Percentiles rank a stretch among this genome's conserved stretches.
Evolutionary conservation across 2,888 invertebrate genomes (phyloP).

Genomic region (Arenicola marina): DNA sequence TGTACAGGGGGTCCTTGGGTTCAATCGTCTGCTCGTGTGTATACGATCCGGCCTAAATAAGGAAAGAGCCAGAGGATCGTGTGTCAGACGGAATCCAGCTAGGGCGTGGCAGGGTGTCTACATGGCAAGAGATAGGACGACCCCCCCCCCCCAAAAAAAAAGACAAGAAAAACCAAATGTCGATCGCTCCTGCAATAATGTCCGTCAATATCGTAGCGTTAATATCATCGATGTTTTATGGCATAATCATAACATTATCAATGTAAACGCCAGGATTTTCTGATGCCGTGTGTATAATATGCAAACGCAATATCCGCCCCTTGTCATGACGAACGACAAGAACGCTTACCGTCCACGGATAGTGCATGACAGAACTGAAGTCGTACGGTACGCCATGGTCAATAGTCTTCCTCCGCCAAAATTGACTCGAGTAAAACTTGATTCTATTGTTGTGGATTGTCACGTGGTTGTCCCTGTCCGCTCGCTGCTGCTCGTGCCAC

Average conservation of each 20-base stretch:
- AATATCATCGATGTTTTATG: too few relatives aligned
- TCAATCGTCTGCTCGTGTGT: conserved; percentile 26
- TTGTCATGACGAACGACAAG: too few relatives aligned
- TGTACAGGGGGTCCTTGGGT: conserved; percentile 28
- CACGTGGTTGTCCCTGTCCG: conserved; percentile 16
- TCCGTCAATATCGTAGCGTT: too few relatives aligned
- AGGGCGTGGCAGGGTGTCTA: too few relatives aligned
- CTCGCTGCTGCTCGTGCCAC: conserved; percentile 24
- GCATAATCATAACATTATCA: too few relatives aligned
- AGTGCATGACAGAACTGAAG: conserved; percentile 29
- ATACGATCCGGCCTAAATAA: not conserved
- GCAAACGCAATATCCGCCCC: not conserved
- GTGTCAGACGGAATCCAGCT: too few relatives aligned
- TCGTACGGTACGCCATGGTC: conserved; percentile 21
- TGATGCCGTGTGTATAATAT: not conserved
- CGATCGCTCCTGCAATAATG: too few relatives aligned
- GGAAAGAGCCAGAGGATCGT: too few relatives aligned
- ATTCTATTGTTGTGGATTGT: conserved; percentile 12
- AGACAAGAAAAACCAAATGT: too few relatives aligned
- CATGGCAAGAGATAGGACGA: too few relatives aligned
- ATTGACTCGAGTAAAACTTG: conserved; percentile 2
- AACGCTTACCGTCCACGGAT: conserved; percentile 16
- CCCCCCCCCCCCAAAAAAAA: too few relatives aligned
- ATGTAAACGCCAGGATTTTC: too few relatives aligned
- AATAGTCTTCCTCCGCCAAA: not conserved